phyloP scores from a whole-genome alignment of 2,113 vertebrate genomes.

The Oriolus oriolus region DNA sequence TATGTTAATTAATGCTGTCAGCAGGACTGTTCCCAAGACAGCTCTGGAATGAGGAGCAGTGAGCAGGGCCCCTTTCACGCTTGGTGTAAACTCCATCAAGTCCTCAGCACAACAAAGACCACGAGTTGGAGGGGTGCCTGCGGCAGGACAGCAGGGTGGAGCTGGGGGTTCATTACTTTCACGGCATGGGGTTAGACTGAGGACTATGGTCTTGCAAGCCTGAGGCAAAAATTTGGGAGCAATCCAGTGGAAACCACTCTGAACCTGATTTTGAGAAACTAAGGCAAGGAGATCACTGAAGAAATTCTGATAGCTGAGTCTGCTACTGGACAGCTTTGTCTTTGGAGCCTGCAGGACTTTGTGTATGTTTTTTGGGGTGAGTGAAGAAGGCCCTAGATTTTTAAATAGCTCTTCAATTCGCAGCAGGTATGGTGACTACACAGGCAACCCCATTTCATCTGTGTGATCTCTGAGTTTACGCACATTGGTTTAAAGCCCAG shows the following conservation, averaged over 20 bases:
- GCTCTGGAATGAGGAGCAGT: not conserved
- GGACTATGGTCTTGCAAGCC: not conserved
- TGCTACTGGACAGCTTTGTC: not conserved
- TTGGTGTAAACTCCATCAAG: not conserved
- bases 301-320: not conserved
- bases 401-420: not conserved
- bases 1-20: not conserved
- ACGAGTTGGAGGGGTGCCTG: not conserved
- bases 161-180: not conserved
- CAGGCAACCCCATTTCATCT: accelerated
- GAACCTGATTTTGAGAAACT: not conserved
- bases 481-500: not conserved
- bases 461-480: not conserved
- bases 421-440: not conserved
- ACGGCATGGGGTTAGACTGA: not conserved
- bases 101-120: not conserved
- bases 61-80: not conserved
- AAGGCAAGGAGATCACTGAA: not conserved
- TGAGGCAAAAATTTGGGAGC: not conserved
- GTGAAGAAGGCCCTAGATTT: not conserved
- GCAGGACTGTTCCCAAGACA: not conserved
- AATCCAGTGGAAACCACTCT: not conserved
- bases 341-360: not conserved
- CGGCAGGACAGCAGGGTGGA: not conserved
- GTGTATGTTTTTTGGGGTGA: not conserved